Percentiles rank a stretch among this genome's conserved stretches.
Conservation (phyloP, 2,888 invertebrate species). For the Meghimatium bilineatum region DNA sequence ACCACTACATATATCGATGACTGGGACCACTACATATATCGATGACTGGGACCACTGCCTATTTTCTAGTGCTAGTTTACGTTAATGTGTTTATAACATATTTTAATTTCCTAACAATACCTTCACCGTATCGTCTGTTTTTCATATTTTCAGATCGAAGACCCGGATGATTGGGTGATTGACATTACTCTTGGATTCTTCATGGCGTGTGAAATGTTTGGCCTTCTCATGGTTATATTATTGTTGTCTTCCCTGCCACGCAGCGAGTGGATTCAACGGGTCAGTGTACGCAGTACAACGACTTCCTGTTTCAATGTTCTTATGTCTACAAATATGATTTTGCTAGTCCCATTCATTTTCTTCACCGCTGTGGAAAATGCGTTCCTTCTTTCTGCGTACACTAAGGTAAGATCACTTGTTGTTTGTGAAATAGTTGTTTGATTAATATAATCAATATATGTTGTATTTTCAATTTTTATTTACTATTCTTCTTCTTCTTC, state of each 20-base stretch:
- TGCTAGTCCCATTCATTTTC: constrained; percentile 71
- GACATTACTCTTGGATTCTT: constrained; percentile 67
- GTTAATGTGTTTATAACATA: no score
- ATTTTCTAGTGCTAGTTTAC: no score
- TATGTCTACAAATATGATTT: constrained; percentile 59
- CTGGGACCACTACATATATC: no score
- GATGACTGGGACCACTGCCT: no score
- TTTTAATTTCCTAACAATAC: no score
- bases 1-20: no score
- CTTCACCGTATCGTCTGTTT: no score
- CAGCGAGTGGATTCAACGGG: constrained; percentile 52
- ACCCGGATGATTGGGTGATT: constrained; percentile 60
- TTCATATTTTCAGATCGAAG: constrained; percentile 52
- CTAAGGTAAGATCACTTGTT: constrained; percentile 69
- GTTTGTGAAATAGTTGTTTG: no score
- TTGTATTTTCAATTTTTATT: no score
- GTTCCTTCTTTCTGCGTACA: constrained; percentile 70
- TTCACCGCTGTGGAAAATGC: constrained; percentile 72
- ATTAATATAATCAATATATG: no score
- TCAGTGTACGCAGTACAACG: constrained; percentile 52
- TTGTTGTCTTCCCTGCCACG: constrained; percentile 61
- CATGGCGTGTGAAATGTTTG: constrained; percentile 62
- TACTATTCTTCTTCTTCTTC: no score
- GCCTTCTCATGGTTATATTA: constrained; percentile 61
- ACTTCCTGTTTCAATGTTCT: constrained; percentile 60